phyloP scores from a whole-genome alignment of 1,140 invertebrate genomes.

The Artemia franciscana region DNA sequence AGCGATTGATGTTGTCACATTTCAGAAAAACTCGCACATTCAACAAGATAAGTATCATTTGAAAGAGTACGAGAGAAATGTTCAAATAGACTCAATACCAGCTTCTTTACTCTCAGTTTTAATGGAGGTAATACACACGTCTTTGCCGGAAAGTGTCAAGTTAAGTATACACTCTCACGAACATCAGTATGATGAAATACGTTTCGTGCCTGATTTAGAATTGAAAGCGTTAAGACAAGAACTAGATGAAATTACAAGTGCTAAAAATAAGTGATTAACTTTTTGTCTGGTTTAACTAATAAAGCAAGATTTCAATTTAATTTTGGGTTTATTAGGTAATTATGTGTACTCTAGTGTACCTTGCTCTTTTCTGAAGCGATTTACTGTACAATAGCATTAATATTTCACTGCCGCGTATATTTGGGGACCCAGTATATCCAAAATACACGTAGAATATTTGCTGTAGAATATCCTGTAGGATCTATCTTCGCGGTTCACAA shows the following conservation, averaged over 20 bases:
- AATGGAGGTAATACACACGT: background rate
- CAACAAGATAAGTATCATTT: background rate
- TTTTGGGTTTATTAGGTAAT: too few species aligned
- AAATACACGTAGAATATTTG: too few species aligned
- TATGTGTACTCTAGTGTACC: too few species aligned
- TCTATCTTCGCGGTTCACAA: too few species aligned
- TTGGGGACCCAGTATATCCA: too few species aligned
- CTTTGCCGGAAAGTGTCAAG: background rate
- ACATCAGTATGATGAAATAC: background rate
- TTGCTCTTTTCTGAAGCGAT: too few species aligned
- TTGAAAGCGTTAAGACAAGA: background rate
- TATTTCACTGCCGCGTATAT: too few species aligned
- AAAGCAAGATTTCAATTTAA: too few species aligned
- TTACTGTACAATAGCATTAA: too few species aligned
- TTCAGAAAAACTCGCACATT: background rate
- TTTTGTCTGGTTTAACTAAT: too few species aligned
- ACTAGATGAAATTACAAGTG: background rate
- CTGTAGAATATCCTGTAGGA: too few species aligned
- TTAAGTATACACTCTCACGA: background rate
- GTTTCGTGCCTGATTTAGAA: background rate
- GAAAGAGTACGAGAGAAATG: background rate
- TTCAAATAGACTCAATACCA: background rate
- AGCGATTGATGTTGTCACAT: background rate
- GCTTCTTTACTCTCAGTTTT: background rate
- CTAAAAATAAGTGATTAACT: background rate